Evolutionary conservation across 2,888 invertebrate species (phyloP), one percentile per base, ranked within the genome.

Genomic region (Branchipolynoe longqiensis): DNA sequence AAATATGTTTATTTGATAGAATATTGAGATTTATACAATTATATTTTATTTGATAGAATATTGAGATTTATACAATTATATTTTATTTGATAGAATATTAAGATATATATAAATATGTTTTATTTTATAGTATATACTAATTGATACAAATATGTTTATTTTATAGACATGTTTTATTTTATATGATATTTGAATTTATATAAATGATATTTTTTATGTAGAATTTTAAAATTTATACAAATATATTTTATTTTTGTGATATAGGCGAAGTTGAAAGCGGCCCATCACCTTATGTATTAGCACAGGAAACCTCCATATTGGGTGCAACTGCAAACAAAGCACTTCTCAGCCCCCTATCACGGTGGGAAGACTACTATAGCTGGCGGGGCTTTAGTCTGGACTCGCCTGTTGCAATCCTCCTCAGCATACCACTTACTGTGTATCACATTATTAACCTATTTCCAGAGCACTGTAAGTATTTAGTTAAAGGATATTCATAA

Each of bases 401-500:
- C 82, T 92, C 92, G 12, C 93, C 93, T 3, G 86, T 92, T 4
- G 91, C 92, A 28, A 88, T 91, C 6, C 87, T 93, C 0, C 90
- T 93, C 12, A 91, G 90, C 38, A 92, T 90, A 88, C 91, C 92
- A 0, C 88, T 93, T 28, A 93, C 93, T 0, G 54, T 93, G 28
- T 93, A 91, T 82, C 89, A 91, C 84, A 90, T 93, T 33, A 74
- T 92, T 3, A 33, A 8, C 8, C 69, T 22, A 12, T 22, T 69
- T 22, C 69, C 69, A 4, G 1, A 69, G 14, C 69, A 36, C 4
- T 69, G 69, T 69, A 69, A 33, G 69, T 36, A 54, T 83, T 84
- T 8, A 89, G 18, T 48, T 48, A 18, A 48, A 18, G 48, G 48
- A 48, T 48, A 48, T 12, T 12, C 48, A 48, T 48, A 18, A 48